Percentiles rank a stretch among this genome's conserved stretches.
Conservation (phyloP, 2,888 invertebrate genomes). For the Sussaba pulchella region DNA sequence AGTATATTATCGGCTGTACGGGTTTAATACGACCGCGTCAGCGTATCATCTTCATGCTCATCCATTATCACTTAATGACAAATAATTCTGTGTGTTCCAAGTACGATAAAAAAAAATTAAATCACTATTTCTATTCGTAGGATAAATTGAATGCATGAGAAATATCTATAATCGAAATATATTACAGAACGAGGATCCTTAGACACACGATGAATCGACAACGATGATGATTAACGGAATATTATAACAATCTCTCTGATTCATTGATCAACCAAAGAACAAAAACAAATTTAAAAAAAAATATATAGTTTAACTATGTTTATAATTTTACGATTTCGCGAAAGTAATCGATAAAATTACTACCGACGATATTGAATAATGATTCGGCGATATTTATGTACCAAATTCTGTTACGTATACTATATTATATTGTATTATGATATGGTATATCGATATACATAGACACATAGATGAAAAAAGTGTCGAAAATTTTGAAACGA, state of each 20-base stretch:
- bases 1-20: not conserved
- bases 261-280: too few relatives aligned
- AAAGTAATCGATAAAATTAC: conserved; percentile 41
- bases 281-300: not conserved
- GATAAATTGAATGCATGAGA: conserved; percentile 43
- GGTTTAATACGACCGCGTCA: not conserved
- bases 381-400: conserved; percentile 30
- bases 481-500: not conserved
- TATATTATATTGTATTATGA: conserved; percentile 26
- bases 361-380: conserved; percentile 51
- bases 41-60: conserved; percentile 4
- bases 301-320: conserved; percentile 17
- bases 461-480: not conserved
- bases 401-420: conserved; percentile 12
- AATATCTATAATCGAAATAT: conserved; percentile 42
- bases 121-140: conserved; percentile 49
- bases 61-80: conserved; percentile 35
- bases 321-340: conserved; percentile 32
- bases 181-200: conserved; percentile 39
- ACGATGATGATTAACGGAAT: conserved; percentile 24
- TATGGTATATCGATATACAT: not conserved
- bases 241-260: conserved; percentile 28
- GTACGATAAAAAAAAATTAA: conserved; percentile 1
- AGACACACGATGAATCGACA: conserved; percentile 14
- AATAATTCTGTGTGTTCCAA: conserved; percentile 50